phyloP scores from a whole-genome alignment of 1,140 invertebrate genomes.

The Trachymyrmex cornetzi region DNA sequence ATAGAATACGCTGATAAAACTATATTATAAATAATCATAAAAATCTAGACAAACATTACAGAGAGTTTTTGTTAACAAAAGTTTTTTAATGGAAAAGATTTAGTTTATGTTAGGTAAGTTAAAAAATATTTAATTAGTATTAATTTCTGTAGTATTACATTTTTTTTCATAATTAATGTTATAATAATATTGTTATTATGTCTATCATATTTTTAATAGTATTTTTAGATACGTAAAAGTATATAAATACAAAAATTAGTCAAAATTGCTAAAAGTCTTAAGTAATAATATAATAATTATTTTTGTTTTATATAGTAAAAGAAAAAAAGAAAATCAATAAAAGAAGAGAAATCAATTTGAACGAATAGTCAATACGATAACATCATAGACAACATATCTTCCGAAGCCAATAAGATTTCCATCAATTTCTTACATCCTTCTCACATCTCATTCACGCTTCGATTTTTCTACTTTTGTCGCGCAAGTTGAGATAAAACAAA shows the following conservation, averaged over 20 bases:
- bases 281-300: not conserved
- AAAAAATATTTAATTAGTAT: not conserved
- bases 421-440: conserved; percentile 13
- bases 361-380: conserved; percentile 11
- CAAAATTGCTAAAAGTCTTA: not conserved
- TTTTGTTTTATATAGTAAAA: not conserved
- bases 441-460: not conserved
- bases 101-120: not conserved
- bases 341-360: conserved; percentile 20
- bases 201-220: not conserved
- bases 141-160: not conserved
- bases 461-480: not conserved
- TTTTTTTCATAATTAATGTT: not conserved
- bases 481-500: not conserved
- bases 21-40: conserved; percentile 6
- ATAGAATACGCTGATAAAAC: not conserved
- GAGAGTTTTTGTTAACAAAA: not conserved
- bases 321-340: not conserved
- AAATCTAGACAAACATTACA: not conserved
- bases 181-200: not conserved
- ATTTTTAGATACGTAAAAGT: not conserved
- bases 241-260: not conserved
- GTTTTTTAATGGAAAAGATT: not conserved
- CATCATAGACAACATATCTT: not conserved
- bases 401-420: conserved; percentile 15